A percentile compares a stretch with the other conserved stretches of the same genome.
phyloP scores from a whole-genome alignment of 1,140 invertebrate genomes.

The Macrotrachela quadricornifera region DNA sequence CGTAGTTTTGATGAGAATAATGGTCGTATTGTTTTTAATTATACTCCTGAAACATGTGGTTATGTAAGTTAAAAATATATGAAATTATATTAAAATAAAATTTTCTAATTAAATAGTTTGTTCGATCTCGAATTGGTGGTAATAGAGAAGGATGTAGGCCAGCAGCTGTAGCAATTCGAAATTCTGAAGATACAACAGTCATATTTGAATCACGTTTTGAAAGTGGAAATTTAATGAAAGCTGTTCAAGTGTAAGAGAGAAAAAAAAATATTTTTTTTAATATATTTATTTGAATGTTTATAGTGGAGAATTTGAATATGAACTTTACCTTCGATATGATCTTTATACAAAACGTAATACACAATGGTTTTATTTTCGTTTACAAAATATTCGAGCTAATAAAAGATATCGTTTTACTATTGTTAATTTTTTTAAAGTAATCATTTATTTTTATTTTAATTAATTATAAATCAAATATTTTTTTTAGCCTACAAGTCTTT shows the following conservation, averaged over 20 bases:
- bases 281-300: too few relatives aligned
- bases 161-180: too few relatives aligned
- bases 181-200: conserved; percentile 1
- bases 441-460: neutral
- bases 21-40: conserved; percentile 60
- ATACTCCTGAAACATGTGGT: conserved; percentile 60
- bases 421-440: conserved; percentile 59
- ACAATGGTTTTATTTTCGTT: conserved; percentile 80
- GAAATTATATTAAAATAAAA: too few relatives aligned
- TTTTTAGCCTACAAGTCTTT: conserved; percentile 51
- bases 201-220: conserved; percentile 30
- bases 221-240: conserved; percentile 27
- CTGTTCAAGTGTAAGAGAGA: conserved; percentile 24
- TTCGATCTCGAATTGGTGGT: conserved; percentile 53
- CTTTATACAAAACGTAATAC: conserved; percentile 66
- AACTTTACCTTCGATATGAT: conserved; percentile 25
- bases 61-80: conserved; percentile 44
- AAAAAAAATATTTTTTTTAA: neutral
- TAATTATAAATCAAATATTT: neutral
- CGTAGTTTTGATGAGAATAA: conserved; percentile 42
- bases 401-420: conserved; percentile 62
- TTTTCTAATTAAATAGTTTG: conserved; percentile 42
- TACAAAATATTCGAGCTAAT: conserved; percentile 53
- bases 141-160: conserved; percentile 16
- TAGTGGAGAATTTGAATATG: conserved; percentile 25